Evolutionary conservation across 1,140 invertebrate species (phyloP).

Genomic region (Drosophila mayri): DNA sequence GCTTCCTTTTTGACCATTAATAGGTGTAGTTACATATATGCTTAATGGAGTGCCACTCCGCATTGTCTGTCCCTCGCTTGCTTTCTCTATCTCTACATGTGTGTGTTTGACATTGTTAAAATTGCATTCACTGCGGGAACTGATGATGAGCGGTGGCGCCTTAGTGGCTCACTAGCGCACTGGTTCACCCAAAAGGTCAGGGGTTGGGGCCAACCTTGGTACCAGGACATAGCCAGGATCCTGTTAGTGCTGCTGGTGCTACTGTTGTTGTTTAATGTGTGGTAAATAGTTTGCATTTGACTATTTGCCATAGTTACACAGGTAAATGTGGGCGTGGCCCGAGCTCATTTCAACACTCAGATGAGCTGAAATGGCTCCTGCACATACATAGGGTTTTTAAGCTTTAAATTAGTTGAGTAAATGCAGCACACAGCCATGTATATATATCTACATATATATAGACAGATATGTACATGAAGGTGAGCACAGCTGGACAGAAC

Average conservation of each 20-base stretch:
- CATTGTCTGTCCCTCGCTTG: conserved; percentile 29
- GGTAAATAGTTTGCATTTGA: conserved; percentile 77
- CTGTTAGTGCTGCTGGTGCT: conserved; percentile 24
- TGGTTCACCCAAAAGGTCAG: not conserved
- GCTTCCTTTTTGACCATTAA: conserved; percentile 80
- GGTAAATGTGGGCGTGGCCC: conserved; percentile 15
- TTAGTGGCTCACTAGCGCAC: conserved; percentile 2
- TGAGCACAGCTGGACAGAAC: conserved; percentile 28
- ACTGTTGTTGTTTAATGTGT: conserved; percentile 78
- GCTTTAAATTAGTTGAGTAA: conserved; percentile 70
- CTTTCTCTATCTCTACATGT: not conserved
- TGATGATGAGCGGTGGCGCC: conserved; percentile 15
- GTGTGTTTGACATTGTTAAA: conserved; percentile 56
- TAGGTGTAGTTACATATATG: conserved; percentile 83
- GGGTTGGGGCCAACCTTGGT: conserved; percentile 12
- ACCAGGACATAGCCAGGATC: not conserved
- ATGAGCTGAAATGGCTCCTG: not conserved
- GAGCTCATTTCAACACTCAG: not conserved
- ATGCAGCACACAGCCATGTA: conserved; percentile 18
- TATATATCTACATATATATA: not conserved
- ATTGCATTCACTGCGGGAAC: conserved; percentile 57
- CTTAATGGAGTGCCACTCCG: conserved; percentile 81
- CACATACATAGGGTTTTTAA: conserved; percentile 20
- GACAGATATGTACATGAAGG: conserved; percentile 1
- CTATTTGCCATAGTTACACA: conserved; percentile 57